Percentiles rank a stretch among this genome's conserved stretches.
Evolutionary conservation across 2,888 invertebrate species (phyloP).

Genomic region (Conus canariensis): DNA sequence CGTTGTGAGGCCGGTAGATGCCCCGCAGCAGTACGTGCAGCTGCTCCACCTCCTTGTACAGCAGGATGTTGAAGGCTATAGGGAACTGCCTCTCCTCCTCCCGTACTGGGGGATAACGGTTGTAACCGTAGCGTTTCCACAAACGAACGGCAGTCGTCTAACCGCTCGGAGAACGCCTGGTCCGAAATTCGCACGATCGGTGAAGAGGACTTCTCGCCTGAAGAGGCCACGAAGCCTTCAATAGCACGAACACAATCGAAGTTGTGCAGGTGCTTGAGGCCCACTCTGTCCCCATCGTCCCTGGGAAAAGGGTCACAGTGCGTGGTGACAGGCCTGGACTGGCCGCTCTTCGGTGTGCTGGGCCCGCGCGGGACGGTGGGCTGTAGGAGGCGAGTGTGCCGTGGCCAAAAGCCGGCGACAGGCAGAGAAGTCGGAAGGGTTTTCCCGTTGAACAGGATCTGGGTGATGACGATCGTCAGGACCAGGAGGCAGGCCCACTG

Average conservation of each 20-base stretch:
- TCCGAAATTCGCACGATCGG: background rate
- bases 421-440: background rate
- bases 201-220: background rate
- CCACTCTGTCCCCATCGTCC: constrained; percentile 16
- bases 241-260: constrained; percentile 33
- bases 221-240: constrained; percentile 23
- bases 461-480: background rate
- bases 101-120: constrained; percentile 38
- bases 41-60: constrained; percentile 50
- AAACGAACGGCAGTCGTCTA: constrained; percentile 36
- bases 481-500: background rate
- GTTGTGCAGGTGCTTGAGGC: constrained; percentile 28
- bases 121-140: constrained; percentile 41
- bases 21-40: constrained; percentile 47
- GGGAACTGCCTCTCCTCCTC: constrained; percentile 45
- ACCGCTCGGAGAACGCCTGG: background rate
- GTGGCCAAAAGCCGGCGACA: background rate
- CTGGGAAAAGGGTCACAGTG: background rate
- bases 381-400: no score
- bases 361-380: background rate
- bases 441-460: background rate
- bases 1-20: constrained; percentile 49
- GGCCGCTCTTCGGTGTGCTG: no score
- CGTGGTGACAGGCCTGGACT: background rate
- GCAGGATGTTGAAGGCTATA: constrained; percentile 48